Evolutionary conservation across 2,113 vertebrate species (phyloP).

Genomic region (Hippolais icterina): DNA sequence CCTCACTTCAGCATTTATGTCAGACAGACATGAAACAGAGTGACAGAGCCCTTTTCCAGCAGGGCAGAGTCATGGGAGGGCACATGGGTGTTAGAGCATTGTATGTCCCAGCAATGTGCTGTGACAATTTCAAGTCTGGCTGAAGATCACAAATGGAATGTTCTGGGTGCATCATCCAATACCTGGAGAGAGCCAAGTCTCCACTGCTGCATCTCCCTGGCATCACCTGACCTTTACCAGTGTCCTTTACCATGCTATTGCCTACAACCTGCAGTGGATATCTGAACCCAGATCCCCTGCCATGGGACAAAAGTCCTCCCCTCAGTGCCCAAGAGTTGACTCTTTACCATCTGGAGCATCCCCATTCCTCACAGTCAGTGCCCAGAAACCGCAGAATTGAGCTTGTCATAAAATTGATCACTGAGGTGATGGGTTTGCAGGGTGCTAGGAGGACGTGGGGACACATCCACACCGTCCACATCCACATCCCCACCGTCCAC

Average conservation of each 20-base stretch:
- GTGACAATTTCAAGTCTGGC: background rate
- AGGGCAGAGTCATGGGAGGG: fast-evolving
- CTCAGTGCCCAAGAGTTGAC: background rate
- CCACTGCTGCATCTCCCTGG: background rate
- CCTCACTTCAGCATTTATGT: background rate
- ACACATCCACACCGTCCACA: no score
- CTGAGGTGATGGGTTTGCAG: background rate
- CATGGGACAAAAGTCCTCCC: background rate
- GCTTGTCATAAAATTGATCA: background rate
- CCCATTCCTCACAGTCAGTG: background rate
- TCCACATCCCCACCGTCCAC: background rate
- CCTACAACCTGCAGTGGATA: background rate
- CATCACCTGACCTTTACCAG: background rate
- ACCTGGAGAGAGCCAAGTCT: background rate
- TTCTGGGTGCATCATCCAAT: background rate
- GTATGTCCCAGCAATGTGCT: background rate
- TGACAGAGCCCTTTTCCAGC: background rate
- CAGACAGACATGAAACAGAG: background rate
- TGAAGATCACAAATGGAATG: background rate
- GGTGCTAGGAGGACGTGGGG: fast-evolving
- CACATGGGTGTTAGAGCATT: fast-evolving
- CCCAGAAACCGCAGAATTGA: background rate
- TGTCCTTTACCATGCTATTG: background rate
- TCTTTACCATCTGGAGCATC: background rate
- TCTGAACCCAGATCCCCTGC: background rate